phyloP scores from a whole-genome alignment of 37 sponge, comb jelly and placozoan genomes.

The Axinella damicornis region DNA sequence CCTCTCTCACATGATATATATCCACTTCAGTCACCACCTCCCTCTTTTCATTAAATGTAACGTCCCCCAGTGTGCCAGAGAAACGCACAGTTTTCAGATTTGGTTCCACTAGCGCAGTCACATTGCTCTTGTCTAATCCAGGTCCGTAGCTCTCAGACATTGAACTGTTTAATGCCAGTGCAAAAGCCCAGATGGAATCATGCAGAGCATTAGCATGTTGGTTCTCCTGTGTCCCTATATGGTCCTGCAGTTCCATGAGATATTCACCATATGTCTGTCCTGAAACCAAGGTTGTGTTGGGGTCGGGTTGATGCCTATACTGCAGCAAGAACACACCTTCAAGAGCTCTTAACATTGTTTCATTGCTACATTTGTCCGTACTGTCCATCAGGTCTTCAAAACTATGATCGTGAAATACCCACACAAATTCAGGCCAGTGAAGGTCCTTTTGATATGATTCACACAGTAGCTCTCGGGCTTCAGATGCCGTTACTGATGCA shows the following conservation, averaged over 20 bases:
- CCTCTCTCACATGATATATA: slow-evolving; percentile 13
- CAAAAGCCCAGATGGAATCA: slow-evolving; percentile 56
- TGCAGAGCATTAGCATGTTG: slow-evolving; percentile 21
- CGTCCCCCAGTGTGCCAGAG: slow-evolving; percentile 24
- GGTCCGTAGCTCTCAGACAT: neutral
- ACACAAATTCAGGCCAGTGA: slow-evolving; percentile 28
- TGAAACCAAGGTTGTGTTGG: neutral
- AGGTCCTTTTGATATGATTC: neutral
- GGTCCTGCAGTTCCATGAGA: neutral
- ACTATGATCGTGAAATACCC: slow-evolving; percentile 22
- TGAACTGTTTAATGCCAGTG: slow-evolving; percentile 50
- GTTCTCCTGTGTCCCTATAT: neutral
- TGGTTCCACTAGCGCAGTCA: slow-evolving; percentile 18
- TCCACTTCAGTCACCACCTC: neutral
- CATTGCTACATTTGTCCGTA: slow-evolving; percentile 1
- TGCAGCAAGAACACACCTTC: slow-evolving; percentile 14
- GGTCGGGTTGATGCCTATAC: neutral
- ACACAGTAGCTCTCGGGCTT: slow-evolving; percentile 37
- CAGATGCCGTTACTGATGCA: neutral
- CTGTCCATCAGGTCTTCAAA: slow-evolving; percentile 3
- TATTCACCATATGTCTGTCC: neutral
- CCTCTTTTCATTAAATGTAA: slow-evolving; percentile 9
- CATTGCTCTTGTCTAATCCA: neutral
- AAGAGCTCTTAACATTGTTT: slow-evolving; percentile 15
- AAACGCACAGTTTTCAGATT: neutral